phyloP scores from a whole-genome alignment of 2,888 invertebrate species.

The Neria commutata region DNA sequence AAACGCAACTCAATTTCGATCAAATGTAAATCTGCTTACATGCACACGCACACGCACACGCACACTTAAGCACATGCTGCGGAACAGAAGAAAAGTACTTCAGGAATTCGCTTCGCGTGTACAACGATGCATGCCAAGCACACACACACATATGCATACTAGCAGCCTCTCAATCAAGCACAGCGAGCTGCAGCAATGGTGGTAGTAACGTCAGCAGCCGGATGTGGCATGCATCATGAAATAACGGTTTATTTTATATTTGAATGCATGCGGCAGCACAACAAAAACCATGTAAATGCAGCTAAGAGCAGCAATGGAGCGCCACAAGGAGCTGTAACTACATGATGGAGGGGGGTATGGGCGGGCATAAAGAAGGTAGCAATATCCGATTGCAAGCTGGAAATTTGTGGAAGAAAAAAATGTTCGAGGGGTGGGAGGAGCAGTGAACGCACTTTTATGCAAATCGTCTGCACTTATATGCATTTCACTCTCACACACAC shows the following conservation, averaged over 20 bases:
- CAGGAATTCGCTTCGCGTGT: too few species aligned
- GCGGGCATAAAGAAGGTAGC: too few species aligned
- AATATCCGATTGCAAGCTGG: too few species aligned
- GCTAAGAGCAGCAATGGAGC: constrained; percentile 1
- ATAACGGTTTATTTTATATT: constrained; percentile 31
- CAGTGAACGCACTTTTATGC: background rate
- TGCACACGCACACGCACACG: background rate
- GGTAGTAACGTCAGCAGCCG: background rate
- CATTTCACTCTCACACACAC: background rate
- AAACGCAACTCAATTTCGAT: constrained; percentile 22
- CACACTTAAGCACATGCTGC: background rate
- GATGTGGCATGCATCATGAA: constrained; percentile 5
- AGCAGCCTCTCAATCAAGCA: background rate
- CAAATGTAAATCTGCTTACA: constrained; percentile 21
- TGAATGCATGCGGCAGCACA: constrained; percentile 22
- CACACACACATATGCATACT: background rate
- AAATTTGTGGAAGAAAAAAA: too few species aligned
- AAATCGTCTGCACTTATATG: background rate
- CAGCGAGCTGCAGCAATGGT: background rate
- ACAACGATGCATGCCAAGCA: too few species aligned
- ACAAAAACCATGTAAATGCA: constrained; percentile 13
- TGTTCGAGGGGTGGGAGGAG: too few species aligned
- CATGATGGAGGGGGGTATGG: too few species aligned
- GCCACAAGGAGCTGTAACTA: too few species aligned
- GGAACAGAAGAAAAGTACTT: background rate